Evolutionary conservation across 2,888 invertebrate genomes (phyloP).

Genomic region (Pyrrhia umbra): DNA sequence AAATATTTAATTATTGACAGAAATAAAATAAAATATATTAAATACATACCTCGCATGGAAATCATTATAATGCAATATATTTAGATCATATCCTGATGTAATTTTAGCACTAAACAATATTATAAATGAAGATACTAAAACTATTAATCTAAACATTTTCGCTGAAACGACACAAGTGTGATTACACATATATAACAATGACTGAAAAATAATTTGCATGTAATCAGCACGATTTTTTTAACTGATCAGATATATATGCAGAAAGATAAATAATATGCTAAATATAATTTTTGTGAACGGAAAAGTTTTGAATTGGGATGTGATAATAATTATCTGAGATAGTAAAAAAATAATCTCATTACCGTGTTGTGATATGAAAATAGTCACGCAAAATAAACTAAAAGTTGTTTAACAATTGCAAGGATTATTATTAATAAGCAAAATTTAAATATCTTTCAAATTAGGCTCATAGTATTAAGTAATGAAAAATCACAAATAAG

Average conservation of each 20-base stretch:
- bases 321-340: neutral
- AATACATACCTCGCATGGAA: constrained; percentile 82
- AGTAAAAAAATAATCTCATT: neutral
- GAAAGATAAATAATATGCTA: neutral
- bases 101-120: constrained; percentile 61
- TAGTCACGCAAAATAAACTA: too few species aligned
- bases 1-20: too few species aligned
- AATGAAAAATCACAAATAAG: too few species aligned
- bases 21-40: too few species aligned
- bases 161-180: neutral
- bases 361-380: too few species aligned
- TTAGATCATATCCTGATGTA: constrained; percentile 69
- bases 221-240: neutral
- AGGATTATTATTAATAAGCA: too few species aligned
- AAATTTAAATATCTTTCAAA: too few species aligned
- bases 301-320: neutral
- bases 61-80: constrained; percentile 85
- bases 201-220: neutral
- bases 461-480: too few species aligned
- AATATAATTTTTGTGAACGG: too few species aligned
- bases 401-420: too few species aligned
- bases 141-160: constrained; percentile 55
- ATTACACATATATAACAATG: neutral
- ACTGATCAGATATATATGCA: neutral
- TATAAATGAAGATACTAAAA: constrained; percentile 57